Conservation (phyloP, 2,797 vertebrate genomes). For the Scolopax rusticola region DNA sequence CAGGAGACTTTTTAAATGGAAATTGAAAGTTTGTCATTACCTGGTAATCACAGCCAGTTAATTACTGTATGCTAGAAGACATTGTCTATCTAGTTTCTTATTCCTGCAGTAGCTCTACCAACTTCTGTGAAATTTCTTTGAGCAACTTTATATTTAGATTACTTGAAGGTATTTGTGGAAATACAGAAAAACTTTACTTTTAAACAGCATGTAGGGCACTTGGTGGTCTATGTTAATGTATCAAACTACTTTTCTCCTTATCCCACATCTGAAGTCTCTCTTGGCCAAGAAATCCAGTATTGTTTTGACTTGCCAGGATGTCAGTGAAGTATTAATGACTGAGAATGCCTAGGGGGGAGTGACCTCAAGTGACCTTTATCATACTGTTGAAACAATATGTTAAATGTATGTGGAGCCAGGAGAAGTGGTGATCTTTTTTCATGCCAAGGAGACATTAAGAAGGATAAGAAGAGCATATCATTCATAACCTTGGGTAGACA, state of each 20-base stretch:
- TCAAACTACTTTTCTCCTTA: not conserved
- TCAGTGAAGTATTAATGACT: not conserved
- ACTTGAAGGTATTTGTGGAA: not conserved
- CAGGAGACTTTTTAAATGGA: not conserved
- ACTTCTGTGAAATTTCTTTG: not conserved
- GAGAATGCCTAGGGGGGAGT: not conserved
- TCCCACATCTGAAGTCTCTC: not conserved
- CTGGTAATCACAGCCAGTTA: not conserved
- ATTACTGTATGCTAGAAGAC: not conserved
- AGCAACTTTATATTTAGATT: not conserved
- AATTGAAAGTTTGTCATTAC: not conserved
- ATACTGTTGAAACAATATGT: not conserved
- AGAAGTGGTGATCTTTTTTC: not conserved
- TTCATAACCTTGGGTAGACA: not conserved
- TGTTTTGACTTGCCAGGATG: not conserved
- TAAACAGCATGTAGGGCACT: not conserved
- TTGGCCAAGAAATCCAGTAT: not conserved
- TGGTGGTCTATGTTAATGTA: not conserved
- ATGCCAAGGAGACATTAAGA: fast-evolving
- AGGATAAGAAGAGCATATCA: not conserved
- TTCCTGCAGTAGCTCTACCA: not conserved
- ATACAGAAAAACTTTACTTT: not conserved
- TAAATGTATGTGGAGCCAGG: not conserved
- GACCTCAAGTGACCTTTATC: not conserved
- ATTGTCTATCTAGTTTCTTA: not conserved